Percentiles rank a stretch among this genome's conserved stretches.
Evolutionary conservation across 2,888 invertebrate species (phyloP).

Genomic region (Galerucella nymphaeae): DNA sequence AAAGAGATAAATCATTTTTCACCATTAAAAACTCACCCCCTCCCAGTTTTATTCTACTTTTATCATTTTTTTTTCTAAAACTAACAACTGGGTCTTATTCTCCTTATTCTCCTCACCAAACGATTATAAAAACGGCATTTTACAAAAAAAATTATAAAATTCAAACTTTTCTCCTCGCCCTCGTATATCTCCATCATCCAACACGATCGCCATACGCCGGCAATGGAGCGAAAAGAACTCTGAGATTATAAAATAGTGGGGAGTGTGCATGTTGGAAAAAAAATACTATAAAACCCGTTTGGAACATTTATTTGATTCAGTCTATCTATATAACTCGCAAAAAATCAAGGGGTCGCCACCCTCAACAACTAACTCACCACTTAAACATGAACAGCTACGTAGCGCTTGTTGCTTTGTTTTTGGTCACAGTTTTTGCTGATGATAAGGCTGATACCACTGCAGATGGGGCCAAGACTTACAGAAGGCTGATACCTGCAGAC

Average conservation of each 20-base stretch:
- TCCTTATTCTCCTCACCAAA: too few relatives aligned
- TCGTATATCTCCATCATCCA: constrained; percentile 15
- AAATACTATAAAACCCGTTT: constrained; percentile 25
- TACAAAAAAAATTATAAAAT: too few relatives aligned
- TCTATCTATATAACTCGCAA: constrained; percentile 14
- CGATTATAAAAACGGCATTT: too few relatives aligned
- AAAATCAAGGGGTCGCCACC: constrained; percentile 32
- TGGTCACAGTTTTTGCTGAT: constrained; percentile 63
- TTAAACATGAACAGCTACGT: constrained; percentile 70
- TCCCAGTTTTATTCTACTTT: too few relatives aligned
- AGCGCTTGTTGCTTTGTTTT: constrained; percentile 67
- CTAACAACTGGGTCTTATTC: too few relatives aligned
- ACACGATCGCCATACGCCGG: constrained; percentile 12
- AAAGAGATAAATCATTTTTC: too few relatives aligned
- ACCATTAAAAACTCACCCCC: too few relatives aligned
- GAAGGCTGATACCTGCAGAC: constrained; percentile 88
- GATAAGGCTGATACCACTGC: constrained; percentile 45
- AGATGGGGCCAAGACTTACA: constrained; percentile 77
- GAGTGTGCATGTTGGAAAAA: neutral
- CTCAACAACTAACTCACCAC: constrained; percentile 19
- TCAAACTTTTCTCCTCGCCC: constrained; percentile 10
- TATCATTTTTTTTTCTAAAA: too few relatives aligned
- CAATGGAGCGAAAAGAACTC: constrained; percentile 27
- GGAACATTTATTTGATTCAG: constrained; percentile 14
- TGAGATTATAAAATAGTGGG: constrained; percentile 18